Evolutionary conservation across 2,888 invertebrate genomes (phyloP).

Genomic region (Cataglyphis albicans): DNA sequence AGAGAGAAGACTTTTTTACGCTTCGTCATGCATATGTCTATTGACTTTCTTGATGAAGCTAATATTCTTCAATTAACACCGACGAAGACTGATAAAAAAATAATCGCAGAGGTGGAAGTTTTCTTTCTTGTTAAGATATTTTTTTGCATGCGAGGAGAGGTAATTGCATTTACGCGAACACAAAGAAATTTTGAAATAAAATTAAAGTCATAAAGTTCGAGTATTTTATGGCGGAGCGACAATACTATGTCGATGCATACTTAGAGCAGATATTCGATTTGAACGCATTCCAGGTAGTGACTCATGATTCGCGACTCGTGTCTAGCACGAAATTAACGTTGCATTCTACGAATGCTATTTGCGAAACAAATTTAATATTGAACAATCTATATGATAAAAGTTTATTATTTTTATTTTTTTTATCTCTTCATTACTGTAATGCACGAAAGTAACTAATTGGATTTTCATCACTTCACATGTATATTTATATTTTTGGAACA

Average conservation of each 20-base stretch:
- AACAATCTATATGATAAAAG: neutral
- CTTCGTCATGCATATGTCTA: slow-evolving; percentile 41
- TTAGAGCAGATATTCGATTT: slow-evolving; percentile 36
- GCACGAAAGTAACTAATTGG: neutral
- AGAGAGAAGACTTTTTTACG: slow-evolving; percentile 21
- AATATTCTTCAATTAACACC: slow-evolving; percentile 32
- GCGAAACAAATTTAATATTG: neutral
- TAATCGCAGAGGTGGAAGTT: slow-evolving; percentile 16
- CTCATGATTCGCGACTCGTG: slow-evolving; percentile 6
- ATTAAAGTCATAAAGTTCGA: slow-evolving; percentile 11
- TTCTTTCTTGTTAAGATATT: neutral
- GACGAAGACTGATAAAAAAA: slow-evolving; percentile 34
- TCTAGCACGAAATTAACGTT: slow-evolving; percentile 27
- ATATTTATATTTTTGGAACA: neutral
- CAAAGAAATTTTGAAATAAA: neutral
- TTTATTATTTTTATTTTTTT: neutral
- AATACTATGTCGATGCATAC: slow-evolving; percentile 12
- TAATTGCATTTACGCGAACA: neutral
- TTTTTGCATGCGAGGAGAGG: neutral
- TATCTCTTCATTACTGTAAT: neutral
- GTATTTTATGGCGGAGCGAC: neutral
- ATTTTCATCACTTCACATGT: neutral
- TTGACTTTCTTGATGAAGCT: slow-evolving; percentile 49
- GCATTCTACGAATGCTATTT: slow-evolving; percentile 13
- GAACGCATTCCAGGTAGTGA: slow-evolving; percentile 43